Conservation (phyloP, 2,797 vertebrate species). For the Steatocranus sp. region DNA sequence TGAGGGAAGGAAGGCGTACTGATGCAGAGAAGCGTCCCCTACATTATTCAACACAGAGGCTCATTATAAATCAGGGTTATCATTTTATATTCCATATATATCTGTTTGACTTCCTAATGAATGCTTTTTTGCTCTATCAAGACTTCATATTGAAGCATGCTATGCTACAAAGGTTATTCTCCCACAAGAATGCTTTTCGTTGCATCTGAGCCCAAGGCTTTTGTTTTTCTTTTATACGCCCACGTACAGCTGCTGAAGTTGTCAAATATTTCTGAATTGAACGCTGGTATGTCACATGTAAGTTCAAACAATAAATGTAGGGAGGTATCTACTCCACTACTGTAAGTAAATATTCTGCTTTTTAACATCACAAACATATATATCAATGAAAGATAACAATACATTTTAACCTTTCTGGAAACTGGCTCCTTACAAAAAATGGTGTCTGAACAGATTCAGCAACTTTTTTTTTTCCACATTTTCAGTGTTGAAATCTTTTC, state of each 20-base stretch:
- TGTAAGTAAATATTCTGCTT: background rate
- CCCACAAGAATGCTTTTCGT: background rate
- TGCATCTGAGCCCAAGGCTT: background rate
- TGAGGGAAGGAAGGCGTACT: slow-evolving; percentile 3
- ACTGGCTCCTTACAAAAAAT: background rate
- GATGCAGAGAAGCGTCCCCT: slow-evolving; percentile 24
- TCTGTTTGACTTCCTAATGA: slow-evolving; percentile 46
- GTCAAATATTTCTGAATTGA: background rate
- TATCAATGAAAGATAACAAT: background rate
- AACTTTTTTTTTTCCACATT: background rate
- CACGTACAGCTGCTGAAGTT: background rate
- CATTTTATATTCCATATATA: slow-evolving; percentile 47
- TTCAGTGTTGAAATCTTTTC: background rate
- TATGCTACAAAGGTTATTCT: slow-evolving; percentile 25
- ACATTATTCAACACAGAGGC: slow-evolving; percentile 63
- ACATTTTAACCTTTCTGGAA: background rate
- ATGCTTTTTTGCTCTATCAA: slow-evolving; percentile 33
- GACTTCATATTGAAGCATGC: slow-evolving; percentile 12
- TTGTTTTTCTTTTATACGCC: background rate
- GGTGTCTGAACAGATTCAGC: background rate
- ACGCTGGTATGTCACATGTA: background rate
- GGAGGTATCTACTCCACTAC: background rate
- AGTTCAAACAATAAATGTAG: background rate
- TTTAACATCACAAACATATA: background rate
- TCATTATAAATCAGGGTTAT: slow-evolving; percentile 55